Evolutionary conservation across 2,797 vertebrate species (phyloP), one percentile per base, ranked within the genome.

Genomic region (Sebastes cheni): DNA sequence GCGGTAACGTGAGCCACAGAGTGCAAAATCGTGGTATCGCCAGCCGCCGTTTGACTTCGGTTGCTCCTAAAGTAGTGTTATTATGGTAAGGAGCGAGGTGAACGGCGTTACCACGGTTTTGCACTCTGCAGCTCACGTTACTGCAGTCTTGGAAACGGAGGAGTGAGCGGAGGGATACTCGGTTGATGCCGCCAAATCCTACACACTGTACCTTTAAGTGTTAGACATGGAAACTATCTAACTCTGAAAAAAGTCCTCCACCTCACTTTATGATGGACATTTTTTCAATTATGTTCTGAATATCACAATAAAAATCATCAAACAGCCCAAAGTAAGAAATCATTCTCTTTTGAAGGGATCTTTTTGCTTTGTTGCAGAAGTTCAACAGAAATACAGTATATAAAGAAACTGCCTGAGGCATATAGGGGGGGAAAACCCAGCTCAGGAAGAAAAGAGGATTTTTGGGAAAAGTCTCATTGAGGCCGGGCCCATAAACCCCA

Each of bases 391-490:
- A 79, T 27, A 69, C 42, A 54, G 42, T 34, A 30, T 55, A 12
- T 55, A 46, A 67, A 75, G 56, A 29, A 34, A 22, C 59, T 55
- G 80, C 66, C 81, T 69, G 69, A 70, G 56, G 81, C 36, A 4
- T 68, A 8, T 16, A 11, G 32, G n/a, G 29, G 25, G 30, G 29
- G 29, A 62, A 42, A 69, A 23, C 13, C n/a, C n/a, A 64, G 61
- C 29, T 27, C 20, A 56, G n/a, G 64, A 56, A 77, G 10, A 79
- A 73, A 75, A 70, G n/a, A 59, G 18, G 12, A 54, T 60, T 88
- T 79, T 32, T 11, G 75, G 76, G 60, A 65, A 84, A 86, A 77
- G 50, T 71, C 65, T 81, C 56, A 76, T 34, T 75, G 80, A 86
- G 29, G 79, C 74, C 71, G 76, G 54, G 39, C 42, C 62, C 46